Percentiles rank a stretch among this genome's conserved stretches.
Conservation (phyloP, 2,113 vertebrate species). For the Cettia cetti region DNA sequence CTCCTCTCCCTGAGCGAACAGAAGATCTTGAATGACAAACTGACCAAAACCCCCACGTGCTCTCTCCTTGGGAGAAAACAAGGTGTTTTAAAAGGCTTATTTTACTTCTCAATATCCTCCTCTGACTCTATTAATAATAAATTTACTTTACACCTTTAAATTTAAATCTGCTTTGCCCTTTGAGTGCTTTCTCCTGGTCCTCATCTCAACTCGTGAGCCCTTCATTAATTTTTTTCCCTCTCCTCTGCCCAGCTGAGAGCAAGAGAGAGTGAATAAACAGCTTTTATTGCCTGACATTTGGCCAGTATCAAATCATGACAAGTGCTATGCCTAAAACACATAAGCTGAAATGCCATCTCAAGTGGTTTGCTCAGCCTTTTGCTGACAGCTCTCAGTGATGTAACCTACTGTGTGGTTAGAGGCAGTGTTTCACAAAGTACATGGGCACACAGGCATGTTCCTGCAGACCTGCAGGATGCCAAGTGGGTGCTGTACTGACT, state of each 20-base stretch:
- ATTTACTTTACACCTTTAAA: not conserved
- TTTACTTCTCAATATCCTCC: not conserved
- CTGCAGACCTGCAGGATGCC: not conserved
- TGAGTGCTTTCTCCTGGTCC: not conserved
- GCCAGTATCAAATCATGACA: not conserved
- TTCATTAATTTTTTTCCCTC: not conserved
- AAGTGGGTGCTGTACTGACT: not conserved
- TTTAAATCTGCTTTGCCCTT: not conserved
- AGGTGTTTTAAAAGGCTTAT: not conserved
- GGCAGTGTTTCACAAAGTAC: not conserved
- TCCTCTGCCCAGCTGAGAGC: not conserved
- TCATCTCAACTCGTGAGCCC: not conserved
- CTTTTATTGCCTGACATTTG: not conserved
- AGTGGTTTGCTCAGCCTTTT: not conserved
- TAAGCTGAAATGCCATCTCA: not conserved
- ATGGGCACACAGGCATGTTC: accelerated
- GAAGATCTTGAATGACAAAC: not conserved
- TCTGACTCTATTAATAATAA: not conserved
- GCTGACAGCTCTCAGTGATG: not conserved
- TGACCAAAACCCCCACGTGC: not conserved
- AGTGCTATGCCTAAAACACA: not conserved
- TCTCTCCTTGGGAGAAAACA: not conserved
- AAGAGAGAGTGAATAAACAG: not conserved
- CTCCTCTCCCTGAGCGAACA: not conserved
- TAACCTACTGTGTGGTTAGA: not conserved